Conservation (phyloP, 92 coral and sea anemone species). For the Porites lobata region DNA sequence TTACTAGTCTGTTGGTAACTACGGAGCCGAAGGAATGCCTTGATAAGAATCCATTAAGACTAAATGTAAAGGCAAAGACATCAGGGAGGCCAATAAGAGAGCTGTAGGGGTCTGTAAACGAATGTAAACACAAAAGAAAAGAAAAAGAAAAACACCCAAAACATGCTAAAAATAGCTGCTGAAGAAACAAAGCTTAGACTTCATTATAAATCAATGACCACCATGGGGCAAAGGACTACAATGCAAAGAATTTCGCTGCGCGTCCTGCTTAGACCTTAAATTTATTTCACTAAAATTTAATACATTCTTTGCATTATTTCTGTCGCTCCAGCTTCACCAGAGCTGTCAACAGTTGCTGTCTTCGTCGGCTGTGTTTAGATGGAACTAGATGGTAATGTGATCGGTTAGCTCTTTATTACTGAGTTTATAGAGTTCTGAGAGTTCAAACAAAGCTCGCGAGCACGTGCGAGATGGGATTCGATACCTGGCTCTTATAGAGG, state of each 20-base stretch:
- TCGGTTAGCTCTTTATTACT: too few species aligned
- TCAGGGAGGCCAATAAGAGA: conserved; percentile 1
- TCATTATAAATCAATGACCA: not conserved
- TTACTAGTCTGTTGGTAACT: not conserved
- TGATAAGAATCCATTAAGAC: not conserved
- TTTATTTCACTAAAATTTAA: not conserved
- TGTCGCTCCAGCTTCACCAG: too few species aligned
- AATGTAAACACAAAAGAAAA: not conserved
- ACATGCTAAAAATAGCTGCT: not conserved
- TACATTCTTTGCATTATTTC: too few species aligned
- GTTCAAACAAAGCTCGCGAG: too few species aligned
- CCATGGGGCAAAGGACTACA: conserved; percentile 5
- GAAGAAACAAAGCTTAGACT: conserved; percentile 2
- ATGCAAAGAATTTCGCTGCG: not conserved
- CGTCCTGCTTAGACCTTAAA: not conserved
- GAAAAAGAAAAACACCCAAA: not conserved
- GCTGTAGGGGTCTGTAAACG: not conserved
- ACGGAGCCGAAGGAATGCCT: not conserved
- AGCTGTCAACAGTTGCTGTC: too few species aligned
- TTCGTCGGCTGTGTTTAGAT: too few species aligned
- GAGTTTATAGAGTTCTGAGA: too few species aligned
- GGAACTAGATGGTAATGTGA: conserved; percentile 10
- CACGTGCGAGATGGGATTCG: too few species aligned
- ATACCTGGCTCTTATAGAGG: not conserved
- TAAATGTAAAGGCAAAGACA: not conserved